Percentiles rank a stretch among this genome's conserved stretches.
phyloP scores from a whole-genome alignment of 1,140 invertebrate species.

The Zaprionus capensis region DNA sequence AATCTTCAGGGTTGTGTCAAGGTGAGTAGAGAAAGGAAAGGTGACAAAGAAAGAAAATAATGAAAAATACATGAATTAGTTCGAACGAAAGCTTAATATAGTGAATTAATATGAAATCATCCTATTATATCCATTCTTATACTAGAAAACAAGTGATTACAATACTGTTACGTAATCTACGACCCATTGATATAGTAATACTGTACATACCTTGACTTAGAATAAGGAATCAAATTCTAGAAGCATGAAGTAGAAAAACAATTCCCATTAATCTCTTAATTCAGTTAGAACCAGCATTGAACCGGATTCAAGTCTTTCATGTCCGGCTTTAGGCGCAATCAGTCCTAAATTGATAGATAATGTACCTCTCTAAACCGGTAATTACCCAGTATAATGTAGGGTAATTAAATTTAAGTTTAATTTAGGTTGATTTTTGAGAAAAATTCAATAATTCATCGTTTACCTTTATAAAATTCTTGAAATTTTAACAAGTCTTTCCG shows the following conservation, averaged over 20 bases:
- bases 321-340: background rate
- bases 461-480: background rate
- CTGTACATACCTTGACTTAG: too few relatives aligned
- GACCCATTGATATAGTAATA: too few relatives aligned
- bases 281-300: background rate
- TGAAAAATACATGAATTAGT: too few relatives aligned
- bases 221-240: background rate
- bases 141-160: too few relatives aligned
- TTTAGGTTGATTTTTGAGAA: too few relatives aligned
- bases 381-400: too few relatives aligned
- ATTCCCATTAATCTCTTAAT: background rate
- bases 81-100: too few relatives aligned
- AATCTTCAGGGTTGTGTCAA: conserved; percentile 94
- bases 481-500: too few relatives aligned
- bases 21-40: conserved; percentile 59
- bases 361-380: background rate
- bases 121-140: too few relatives aligned
- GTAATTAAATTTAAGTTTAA: background rate
- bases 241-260: too few relatives aligned
- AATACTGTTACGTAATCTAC: too few relatives aligned
- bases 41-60: background rate
- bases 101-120: too few relatives aligned
- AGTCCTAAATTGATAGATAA: background rate
- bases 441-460: background rate
- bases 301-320: background rate